Evolutionary conservation across 2,888 invertebrate genomes (phyloP), one percentile per base, ranked within the genome.

Genomic region (Mesorhabditis belari): DNA sequence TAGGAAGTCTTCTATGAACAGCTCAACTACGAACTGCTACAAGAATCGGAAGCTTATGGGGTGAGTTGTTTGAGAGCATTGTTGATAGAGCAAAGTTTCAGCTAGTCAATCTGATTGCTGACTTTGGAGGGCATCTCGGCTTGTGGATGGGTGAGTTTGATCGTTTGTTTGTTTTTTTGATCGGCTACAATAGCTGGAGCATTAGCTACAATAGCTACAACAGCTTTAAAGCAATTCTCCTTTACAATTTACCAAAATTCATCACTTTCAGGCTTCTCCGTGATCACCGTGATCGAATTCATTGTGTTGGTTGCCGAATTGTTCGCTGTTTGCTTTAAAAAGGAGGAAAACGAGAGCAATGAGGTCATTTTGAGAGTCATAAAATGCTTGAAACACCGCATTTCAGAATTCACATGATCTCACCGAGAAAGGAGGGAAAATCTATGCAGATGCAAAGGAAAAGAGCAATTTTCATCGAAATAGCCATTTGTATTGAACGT

Each of bases 211-310:
- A n/a, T n/a, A n/a, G n/a, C n/a, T n/a, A n/a, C n/a, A n/a, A n/a
- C n/a, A n/a, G n/a, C n/a, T n/a, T n/a, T n/a, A n/a, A n/a, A n/a
- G n/a, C n/a, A n/a, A 35, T 17, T 35, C n/a, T 35, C 44, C 35
- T 35, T 17, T 17, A 19, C 12, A 6, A 19, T 21, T 2, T 6
- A 17, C 19, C 12, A 54, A 9, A 24, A 2, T 25, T 24, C 25
- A 21, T 6, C 27, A 26, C 2, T 58, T 64, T 29, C 57, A 68
- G 71, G 72, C 27, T 73, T 73, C 64, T 73, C 73, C n/a, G 71
- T 71, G 44, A 79, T 79, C 55, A 79, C 79, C 6, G 76, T 79
- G 6, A 66, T 75, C 29, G 79, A 79, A 65, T 73, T 79, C 4
- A 59, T 72, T n/a, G 79, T 77, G 29, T 66, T 79, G 35, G 6